A percentile compares a stretch with the other conserved stretches of the same genome.
These are phyloP conservation scores for Mesitornis unicolor DNA, from an alignment of 2,113 vertebrate genomes.

Conservation along the genomic window DNA sequence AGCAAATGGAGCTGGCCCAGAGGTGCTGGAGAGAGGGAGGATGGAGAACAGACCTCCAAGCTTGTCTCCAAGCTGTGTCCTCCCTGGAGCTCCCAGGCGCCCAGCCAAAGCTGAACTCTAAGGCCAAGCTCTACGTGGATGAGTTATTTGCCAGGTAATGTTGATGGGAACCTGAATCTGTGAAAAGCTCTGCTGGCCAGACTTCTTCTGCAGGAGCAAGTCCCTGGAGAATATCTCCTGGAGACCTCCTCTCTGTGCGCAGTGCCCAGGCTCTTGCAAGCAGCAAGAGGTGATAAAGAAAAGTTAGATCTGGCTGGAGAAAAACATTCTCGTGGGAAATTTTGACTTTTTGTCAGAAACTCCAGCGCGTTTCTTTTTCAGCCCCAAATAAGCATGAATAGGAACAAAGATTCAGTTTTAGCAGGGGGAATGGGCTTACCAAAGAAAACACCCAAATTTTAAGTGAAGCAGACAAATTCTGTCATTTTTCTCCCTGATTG, in stretches of 20 bases:
- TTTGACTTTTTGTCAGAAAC: slow-evolving; percentile 55
- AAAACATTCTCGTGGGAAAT: slow-evolving; percentile 42
- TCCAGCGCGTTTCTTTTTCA: background rate
- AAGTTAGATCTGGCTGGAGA: background rate
- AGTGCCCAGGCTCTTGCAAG: background rate
- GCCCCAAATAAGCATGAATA: slow-evolving; percentile 28
- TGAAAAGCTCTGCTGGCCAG: background rate
- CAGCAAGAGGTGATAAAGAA: background rate
- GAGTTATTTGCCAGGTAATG: slow-evolving; percentile 24
- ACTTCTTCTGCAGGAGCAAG: background rate
- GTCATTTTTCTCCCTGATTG: background rate
- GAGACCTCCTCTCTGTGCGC: background rate
- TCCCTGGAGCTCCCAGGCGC: background rate
- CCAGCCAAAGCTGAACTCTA: background rate
- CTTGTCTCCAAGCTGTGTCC: background rate
- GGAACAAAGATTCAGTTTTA: slow-evolving; percentile 50
- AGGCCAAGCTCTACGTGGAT: slow-evolving; percentile 8
- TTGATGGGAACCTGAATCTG: background rate
- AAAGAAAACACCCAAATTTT: slow-evolving; percentile 29
- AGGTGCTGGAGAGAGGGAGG: background rate
- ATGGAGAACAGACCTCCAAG: slow-evolving; percentile 38
- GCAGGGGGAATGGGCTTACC: background rate
- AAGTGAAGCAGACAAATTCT: background rate
- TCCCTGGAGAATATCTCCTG: background rate
- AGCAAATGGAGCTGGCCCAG: background rate